Evolutionary conservation across 2,888 invertebrate species (phyloP), one percentile per base, ranked within the genome.

Genomic region (Heteropelma amictum): DNA sequence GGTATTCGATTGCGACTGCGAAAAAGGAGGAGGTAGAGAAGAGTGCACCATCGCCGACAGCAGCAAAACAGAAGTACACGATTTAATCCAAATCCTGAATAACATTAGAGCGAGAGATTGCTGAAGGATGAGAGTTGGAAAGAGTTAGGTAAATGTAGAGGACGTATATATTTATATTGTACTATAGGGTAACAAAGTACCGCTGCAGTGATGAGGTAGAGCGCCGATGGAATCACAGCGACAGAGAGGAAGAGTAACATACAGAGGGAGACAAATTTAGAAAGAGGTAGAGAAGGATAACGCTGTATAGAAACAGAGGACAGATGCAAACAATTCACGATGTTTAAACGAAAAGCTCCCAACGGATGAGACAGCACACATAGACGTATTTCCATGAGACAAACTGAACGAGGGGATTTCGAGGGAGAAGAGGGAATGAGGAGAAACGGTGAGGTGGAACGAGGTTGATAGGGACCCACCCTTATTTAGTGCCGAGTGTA

Each of bases 21-120:
- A 60, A 23, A 64, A 76, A 75, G 42, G 65, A 61, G 67, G 73
- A 67, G 70, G 60, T 53, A 30, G 38, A 64, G 51, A 69, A 61
- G 72, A 68, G 60, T 21, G 35, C 45, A 53, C 51, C 60, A 58
- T 42, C 56, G 54, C 53, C 26, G 40, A 19, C 42, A 40, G 42
- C 12, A 38, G 79, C 76, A 76, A 67, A 75, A 65, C 78, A 71
- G 78, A 78, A 78, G 82, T 83, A 84, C 83, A 83, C 70, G 83
- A 77, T 85, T 85, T 84, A 85, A 85, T 85, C 84, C 83, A 78
- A 82, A 73, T 80, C 81, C 80, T 81, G 84, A 83, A 85, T 85
- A 84, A 82, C 82, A 83, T 85, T 83, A 83, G 80, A 84, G 80
- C 45, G 76, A 65, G 70, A 58, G 67, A 70, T 26, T 26, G 21